phyloP scores from a whole-genome alignment of 2,888 invertebrate genomes.

The Pristionchus japonicus region DNA sequence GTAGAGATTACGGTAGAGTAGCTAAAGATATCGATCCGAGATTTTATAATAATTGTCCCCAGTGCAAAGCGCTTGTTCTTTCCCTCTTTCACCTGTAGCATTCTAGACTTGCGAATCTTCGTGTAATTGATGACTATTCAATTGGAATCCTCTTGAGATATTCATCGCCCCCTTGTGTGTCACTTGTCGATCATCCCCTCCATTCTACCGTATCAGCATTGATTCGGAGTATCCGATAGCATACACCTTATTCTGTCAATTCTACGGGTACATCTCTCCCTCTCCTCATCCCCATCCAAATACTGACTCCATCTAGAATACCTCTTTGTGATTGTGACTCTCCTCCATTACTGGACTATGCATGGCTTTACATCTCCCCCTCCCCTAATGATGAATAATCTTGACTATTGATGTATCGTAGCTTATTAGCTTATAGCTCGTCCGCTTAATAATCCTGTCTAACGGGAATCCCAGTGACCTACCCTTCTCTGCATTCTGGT shows the following conservation, averaged over 20 bases:
- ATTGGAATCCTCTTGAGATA: too few species aligned
- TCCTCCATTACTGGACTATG: not conserved
- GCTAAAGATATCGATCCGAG: not conserved
- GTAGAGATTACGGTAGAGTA: constrained; percentile 32
- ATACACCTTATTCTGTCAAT: not conserved
- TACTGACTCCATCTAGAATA: not conserved
- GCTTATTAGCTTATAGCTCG: not conserved
- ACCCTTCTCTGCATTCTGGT: not conserved
- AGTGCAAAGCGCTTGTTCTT: constrained; percentile 4
- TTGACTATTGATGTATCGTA: not conserved
- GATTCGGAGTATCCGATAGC: not conserved
- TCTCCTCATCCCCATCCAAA: constrained; percentile 1
- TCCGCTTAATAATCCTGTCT: not conserved
- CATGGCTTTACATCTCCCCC: not conserved
- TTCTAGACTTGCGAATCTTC: not conserved
- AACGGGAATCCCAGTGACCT: constrained; percentile 5
- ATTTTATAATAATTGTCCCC: not conserved
- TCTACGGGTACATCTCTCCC: not conserved
- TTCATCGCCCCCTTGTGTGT: not conserved
- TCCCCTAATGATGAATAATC: not conserved
- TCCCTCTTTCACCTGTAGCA: not conserved
- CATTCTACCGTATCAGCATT: not conserved
- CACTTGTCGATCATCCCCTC: not conserved
- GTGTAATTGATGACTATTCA: not conserved
- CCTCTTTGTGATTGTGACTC: constrained; percentile 25